Evolutionary conservation across 2,888 invertebrate species (phyloP), one percentile per base, ranked within the genome.

Genomic region (Lutraria lutraria): DNA sequence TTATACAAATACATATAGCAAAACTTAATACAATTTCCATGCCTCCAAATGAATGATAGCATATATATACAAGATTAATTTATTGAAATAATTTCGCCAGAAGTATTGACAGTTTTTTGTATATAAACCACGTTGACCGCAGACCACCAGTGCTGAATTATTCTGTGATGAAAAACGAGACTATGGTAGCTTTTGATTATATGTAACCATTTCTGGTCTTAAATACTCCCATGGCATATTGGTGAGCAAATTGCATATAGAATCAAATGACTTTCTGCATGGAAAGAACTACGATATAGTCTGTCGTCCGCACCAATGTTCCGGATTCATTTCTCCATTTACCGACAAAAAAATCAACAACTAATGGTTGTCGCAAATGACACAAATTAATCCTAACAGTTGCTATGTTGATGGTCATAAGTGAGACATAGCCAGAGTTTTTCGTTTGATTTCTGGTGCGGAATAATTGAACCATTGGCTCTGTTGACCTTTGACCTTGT

Each of bases 371-470:
- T 15, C 72, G 29, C 72, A 31, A 25, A 72, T 52, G 72, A 68
- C 68, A 84, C 29, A 84, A 83, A 84, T 84, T 84, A 60, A 84
- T 84, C 83, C 53, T 43, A 52, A n/a, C 83, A 84, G 83, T 84
- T 84, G 83, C 72, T 25, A 84, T 72, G 34, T 83, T 72, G 53
- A 72, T 72, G 83, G 19, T 34, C 63, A n/a, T 63, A 43, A 56
- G 63, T 52, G 52, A 72, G 72, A 84, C 52, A 21, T 53, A n/a
- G 34, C 72, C 72, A 29, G 13, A 21, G 52, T 13, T 15, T 68
- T 83, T 29, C 83, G 43, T 91, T 91, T 89, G 91, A 91, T 89
- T 91, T 82, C 81, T 86, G 81, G 86, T 43, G 89, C 89, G 81
- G 83, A 87, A 84, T 89, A 87, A 89, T 89, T 87, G 88, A 87